Percentiles rank a stretch among this genome's conserved stretches.
These are phyloP conservation scores for Motacilla alba DNA, from an alignment of 2,113 vertebrate species.

Conservation along the genomic window DNA sequence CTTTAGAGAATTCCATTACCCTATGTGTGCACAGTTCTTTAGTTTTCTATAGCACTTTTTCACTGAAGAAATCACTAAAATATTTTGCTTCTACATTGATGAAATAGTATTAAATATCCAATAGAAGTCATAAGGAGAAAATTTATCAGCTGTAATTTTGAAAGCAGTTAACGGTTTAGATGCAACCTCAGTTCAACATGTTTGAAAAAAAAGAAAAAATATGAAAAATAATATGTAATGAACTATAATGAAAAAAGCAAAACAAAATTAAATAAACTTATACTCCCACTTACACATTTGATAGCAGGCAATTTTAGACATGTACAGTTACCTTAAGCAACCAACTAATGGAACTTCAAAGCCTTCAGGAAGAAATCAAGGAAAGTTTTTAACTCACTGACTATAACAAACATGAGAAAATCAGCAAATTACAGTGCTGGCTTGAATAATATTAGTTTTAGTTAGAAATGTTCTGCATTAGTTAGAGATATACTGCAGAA, in stretches of 20 bases:
- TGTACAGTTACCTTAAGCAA: background rate
- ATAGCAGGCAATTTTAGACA: background rate
- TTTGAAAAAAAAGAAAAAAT: background rate
- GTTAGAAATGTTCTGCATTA: background rate
- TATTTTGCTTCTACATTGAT: background rate
- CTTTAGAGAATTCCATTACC: background rate
- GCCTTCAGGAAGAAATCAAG: background rate
- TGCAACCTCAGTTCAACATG: background rate
- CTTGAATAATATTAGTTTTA: background rate
- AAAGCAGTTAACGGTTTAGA: background rate
- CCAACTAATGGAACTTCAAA: background rate
- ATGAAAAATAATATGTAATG: too few species aligned
- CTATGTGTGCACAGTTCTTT: background rate
- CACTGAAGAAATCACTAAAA: background rate
- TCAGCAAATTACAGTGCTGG: background rate
- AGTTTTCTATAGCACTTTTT: background rate
- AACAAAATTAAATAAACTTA: too few species aligned
- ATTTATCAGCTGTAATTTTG: background rate
- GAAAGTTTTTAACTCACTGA: background rate
- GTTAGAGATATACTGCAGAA: background rate
- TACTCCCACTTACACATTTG: background rate
- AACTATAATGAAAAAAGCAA: background rate
- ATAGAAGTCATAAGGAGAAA: background rate
- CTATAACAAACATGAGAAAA: background rate
- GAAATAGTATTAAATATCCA: background rate